These are phyloP conservation scores for Erpobdella octoculata DNA, from an alignment of 2,888 invertebrate genomes.

Conservation along the genomic window DNA sequence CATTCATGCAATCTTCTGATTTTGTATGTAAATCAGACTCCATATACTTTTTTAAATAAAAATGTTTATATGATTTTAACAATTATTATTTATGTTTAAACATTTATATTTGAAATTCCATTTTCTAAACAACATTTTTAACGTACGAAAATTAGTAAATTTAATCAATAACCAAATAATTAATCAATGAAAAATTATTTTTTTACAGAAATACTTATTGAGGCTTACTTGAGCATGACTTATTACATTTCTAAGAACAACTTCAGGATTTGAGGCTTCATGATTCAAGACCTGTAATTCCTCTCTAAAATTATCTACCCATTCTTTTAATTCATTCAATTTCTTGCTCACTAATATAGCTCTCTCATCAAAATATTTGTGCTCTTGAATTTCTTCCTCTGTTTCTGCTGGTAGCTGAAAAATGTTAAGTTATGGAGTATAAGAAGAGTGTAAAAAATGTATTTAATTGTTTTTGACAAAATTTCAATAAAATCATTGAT, in stretches of 20 bases:
- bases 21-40: conserved; percentile 44
- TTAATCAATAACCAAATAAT: no score
- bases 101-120: no score
- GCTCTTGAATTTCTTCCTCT: background rate
- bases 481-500: background rate
- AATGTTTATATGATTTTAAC: background rate
- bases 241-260: no score
- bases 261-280: background rate
- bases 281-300: background rate
- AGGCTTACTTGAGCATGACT: no score
- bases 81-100: background rate
- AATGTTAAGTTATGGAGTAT: no score
- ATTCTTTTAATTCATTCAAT: background rate
- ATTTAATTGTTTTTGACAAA: background rate
- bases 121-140: no score
- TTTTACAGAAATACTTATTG: no score
- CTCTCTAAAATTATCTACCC: background rate
- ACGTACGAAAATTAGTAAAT: no score
- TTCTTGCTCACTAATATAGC: background rate
- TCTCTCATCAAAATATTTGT: background rate
- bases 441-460: background rate
- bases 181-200: no score
- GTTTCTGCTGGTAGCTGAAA: background rate
- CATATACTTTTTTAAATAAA: conserved; percentile 40
- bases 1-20: conserved; percentile 43